These are phyloP conservation scores for Terebella lapidaria DNA, from an alignment of 2,888 invertebrate genomes.

Conservation along the genomic window DNA sequence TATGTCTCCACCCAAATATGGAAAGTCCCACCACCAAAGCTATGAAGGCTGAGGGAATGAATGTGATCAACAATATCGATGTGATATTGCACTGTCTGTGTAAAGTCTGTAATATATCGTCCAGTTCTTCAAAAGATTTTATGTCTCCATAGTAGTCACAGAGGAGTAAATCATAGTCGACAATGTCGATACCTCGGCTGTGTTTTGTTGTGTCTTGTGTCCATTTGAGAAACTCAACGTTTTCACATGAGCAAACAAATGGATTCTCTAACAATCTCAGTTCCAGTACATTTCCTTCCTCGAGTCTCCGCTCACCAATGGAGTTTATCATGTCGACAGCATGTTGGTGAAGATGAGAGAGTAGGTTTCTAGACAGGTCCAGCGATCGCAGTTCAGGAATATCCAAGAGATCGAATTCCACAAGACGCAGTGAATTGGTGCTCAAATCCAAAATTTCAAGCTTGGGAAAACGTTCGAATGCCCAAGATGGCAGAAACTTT, in stretches of 20 bases:
- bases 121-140: too few relatives aligned
- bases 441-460: neutral
- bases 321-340: neutral
- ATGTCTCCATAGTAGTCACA: too few relatives aligned
- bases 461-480: neutral
- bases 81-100: too few relatives aligned
- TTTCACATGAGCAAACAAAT: too few relatives aligned
- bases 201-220: too few relatives aligned
- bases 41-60: too few relatives aligned
- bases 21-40: neutral
- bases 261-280: too few relatives aligned
- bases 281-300: too few relatives aligned
- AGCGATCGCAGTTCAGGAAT: neutral
- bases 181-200: too few relatives aligned
- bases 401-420: neutral
- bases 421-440: neutral
- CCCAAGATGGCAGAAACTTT: neutral
- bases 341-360: neutral
- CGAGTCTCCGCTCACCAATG: neutral
- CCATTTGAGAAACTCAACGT: neutral
- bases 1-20: neutral
- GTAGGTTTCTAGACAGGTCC: neutral
- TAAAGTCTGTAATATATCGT: too few relatives aligned
- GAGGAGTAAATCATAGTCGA: too few relatives aligned
- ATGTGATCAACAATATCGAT: too few relatives aligned